Percentiles rank a stretch among this genome's conserved stretches.
phyloP scores from a whole-genome alignment of 2,888 invertebrate genomes.

The Cosmia pyralina region DNA sequence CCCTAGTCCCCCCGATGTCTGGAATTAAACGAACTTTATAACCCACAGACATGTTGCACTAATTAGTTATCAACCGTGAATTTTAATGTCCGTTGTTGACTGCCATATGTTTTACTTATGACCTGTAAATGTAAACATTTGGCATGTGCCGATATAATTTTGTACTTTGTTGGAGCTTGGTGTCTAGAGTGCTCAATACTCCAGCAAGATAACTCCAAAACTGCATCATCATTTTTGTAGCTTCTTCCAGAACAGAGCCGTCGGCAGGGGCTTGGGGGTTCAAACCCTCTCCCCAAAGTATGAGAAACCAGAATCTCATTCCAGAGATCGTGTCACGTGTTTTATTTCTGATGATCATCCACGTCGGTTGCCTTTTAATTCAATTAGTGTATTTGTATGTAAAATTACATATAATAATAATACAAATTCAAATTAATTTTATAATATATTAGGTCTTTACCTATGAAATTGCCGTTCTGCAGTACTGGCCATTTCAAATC shows the following conservation, averaged over 20 bases:
- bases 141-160: background rate
- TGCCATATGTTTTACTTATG: conserved; percentile 23
- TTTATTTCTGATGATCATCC: too few species aligned
- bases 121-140: background rate
- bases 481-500: too few species aligned
- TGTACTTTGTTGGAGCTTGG: background rate
- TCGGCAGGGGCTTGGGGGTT: too few species aligned
- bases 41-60: conserved; percentile 14
- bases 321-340: too few species aligned
- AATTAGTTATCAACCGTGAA: conserved; percentile 17
- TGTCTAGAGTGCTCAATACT: background rate
- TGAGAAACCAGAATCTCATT: too few species aligned
- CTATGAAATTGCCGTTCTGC: too few species aligned
- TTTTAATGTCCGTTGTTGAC: conserved; percentile 2
- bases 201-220: background rate
- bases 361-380: too few species aligned
- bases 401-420: too few species aligned
- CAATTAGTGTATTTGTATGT: too few species aligned
- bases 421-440: too few species aligned
- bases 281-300: too few species aligned
- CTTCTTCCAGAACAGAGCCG: background rate
- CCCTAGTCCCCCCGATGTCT: background rate
- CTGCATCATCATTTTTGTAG: background rate
- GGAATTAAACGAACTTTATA: background rate
- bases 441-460: too few species aligned